Percentiles rank a stretch among this genome's conserved stretches.
Conservation (phyloP, 2,888 invertebrate species). For the Drosophila meridiana region DNA sequence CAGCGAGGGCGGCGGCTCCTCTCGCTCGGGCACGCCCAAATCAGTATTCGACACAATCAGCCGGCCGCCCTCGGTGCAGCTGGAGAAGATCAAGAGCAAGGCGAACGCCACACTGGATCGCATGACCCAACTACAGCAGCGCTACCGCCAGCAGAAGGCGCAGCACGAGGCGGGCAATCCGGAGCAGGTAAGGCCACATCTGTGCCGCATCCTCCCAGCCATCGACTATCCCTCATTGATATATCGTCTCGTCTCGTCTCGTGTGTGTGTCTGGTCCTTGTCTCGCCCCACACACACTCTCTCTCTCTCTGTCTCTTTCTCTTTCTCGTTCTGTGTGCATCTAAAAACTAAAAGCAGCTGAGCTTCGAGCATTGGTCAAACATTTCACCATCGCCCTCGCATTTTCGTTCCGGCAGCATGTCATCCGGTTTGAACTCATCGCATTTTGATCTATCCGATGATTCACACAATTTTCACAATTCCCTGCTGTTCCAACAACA, state of each 20-base stretch:
- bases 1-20: slow-evolving; percentile 81
- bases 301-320: slow-evolving; percentile 32
- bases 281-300: slow-evolving; percentile 48
- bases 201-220: slow-evolving; percentile 4
- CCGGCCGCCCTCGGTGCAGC: slow-evolving; percentile 84
- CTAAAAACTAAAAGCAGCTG: slow-evolving; percentile 47
- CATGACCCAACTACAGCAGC: slow-evolving; percentile 86
- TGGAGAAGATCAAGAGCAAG: slow-evolving; percentile 85
- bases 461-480: slow-evolving; percentile 81
- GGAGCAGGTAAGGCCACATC: slow-evolving; percentile 75
- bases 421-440: slow-evolving; percentile 85
- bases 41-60: slow-evolving; percentile 85
- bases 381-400: slow-evolving; percentile 84
- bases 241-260: slow-evolving; percentile 43
- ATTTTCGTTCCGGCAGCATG: slow-evolving; percentile 85
- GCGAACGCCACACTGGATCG: slow-evolving; percentile 85
- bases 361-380: slow-evolving; percentile 85
- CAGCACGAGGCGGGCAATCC: slow-evolving; percentile 84
- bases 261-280: slow-evolving; percentile 39
- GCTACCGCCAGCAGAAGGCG: slow-evolving; percentile 87
- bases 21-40: slow-evolving; percentile 83
- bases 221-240: slow-evolving; percentile 38
- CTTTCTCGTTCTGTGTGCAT: slow-evolving; percentile 57
- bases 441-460: slow-evolving; percentile 84
- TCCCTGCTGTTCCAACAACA: slow-evolving; percentile 82